Base-by-base conservation (phyloP, 2,888 invertebrate genomes). In the Caenorhabditis becei region DNA sequence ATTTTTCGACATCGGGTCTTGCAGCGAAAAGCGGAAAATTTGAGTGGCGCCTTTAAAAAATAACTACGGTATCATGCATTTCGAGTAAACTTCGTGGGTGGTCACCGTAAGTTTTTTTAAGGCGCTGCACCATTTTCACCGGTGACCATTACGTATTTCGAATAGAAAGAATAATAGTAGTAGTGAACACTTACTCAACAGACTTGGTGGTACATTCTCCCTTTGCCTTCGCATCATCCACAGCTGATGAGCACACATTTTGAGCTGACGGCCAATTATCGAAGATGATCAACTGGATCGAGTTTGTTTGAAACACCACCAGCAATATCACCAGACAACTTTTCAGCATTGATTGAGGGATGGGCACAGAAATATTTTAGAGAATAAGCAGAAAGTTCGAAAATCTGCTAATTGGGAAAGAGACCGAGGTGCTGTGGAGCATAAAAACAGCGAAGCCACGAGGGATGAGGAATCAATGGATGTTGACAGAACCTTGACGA, bases 211-310 rank as follows among this genome's bases (percentile, higher is more conserved):
- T 81, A 18, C 81, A 81, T 61, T 51, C 26, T 18, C 62, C 77
- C 18, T 51, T 67, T 1, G 72, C 61, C 16, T 61, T 77, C 14
- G 81, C 81, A 47, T 81, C 71, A 24, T 54, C 54, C 18, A 81
- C 61, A 3, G 81, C 81, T 2, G 63, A 59, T 14, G 41, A 11
- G 23, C 81, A 81, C 16, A 81, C 63, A 66, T 81, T 77, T 20
- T 59, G 28, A 54, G 81, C 47, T 0, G 56, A 44, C 2, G 59
- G 47, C 77, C 77, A 77, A 37, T 72, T 75, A 32, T 81, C 72
- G 14, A 77, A 72, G 28, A 81, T 44, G 14, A 65, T 54, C 5
- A 81, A 37, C 56, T 77, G 71, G 53, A 77, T 75, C 3, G 44
- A 37, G 18, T 41, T 49, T 5, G 11, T 14, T 32, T 18, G 11